Evolutionary conservation across 2,797 vertebrate species (phyloP), one percentile per base, ranked within the genome.

Genomic region (Chromobotia macracanthus): DNA sequence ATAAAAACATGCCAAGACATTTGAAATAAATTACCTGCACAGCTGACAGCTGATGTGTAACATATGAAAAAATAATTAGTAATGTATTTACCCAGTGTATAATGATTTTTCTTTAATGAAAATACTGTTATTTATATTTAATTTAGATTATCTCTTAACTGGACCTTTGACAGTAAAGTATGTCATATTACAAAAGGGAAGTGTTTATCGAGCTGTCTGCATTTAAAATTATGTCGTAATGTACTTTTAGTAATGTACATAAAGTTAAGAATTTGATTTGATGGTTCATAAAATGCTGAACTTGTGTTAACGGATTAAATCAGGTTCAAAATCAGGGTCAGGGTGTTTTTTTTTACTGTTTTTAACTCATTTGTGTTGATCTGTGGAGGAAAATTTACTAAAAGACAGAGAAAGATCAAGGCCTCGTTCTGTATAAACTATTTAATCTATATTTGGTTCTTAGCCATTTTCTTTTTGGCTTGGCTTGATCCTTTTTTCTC

Each of bases 401-500:
- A 81, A 19, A 65, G 46, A 23, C 16, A 7, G 51, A 74, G 19
- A 69, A 72, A 56, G 23, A 48, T 48, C 16, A 15, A 61, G 56
- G 48, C n/a, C 75, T 82, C 16, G 75, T 28, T 50, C 23, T 41
- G 68, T 66, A 69, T 71, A 23, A 25, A 55, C 63, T n/a, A n/a
- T 31, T 1, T 55, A 41, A 63, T 69, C 81, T 66, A 76, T 44
- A 67, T 74, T 68, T 79, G 28, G 70, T 53, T 77, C 61, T 15
- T 1, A 68, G 35, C 66, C 31, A 78, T 2, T 84, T 61, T 5
- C 5, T 31, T 71, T 82, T 48, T 67, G 25, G 19, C 82, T 71
- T 67, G 11, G 84, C 63, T 72, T 58, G 61, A 77, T 81, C 72
- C 19, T 63, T 60, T 12, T 72, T 53, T 75, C 79, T 79, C 76